Percentiles rank a stretch among this genome's conserved stretches.
These are phyloP conservation scores for Oxyura jamaicensis DNA, from an alignment of 2,113 vertebrate species.

Conservation along the genomic window DNA sequence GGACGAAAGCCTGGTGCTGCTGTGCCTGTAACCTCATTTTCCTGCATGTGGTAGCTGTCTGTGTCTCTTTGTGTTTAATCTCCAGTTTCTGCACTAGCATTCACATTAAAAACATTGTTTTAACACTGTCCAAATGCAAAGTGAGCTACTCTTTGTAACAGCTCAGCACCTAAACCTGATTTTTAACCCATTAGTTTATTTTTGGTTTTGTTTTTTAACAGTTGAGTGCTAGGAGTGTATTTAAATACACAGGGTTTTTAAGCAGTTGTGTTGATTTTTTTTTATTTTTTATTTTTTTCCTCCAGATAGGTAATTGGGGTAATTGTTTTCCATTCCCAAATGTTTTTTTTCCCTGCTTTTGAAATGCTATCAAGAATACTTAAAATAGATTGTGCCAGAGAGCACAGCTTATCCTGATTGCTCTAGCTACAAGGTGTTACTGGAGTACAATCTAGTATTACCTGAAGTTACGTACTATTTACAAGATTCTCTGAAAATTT, in stretches of 20 bases:
- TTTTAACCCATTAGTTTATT: slow-evolving; percentile 28
- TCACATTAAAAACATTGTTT: slow-evolving; percentile 70
- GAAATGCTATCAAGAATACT: slow-evolving; percentile 48
- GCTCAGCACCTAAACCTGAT: slow-evolving; percentile 66
- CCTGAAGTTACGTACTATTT: background rate
- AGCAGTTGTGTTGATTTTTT: background rate
- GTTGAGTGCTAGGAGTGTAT: background rate
- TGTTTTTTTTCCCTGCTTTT: slow-evolving; percentile 65
- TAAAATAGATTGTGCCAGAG: background rate
- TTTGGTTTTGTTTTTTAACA: slow-evolving; percentile 1
- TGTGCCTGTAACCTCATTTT: slow-evolving; percentile 85
- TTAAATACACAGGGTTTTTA: background rate
- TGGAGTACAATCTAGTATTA: slow-evolving; percentile 21
- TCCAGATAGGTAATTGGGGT: background rate
- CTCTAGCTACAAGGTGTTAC: slow-evolving; percentile 23
- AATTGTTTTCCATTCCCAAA: slow-evolving; percentile 47
- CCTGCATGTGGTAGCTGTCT: slow-evolving; percentile 85
- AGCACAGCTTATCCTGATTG: slow-evolving; percentile 8
- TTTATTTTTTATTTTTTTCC: background rate
- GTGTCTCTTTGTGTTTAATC: slow-evolving; percentile 83
- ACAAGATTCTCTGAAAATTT: slow-evolving; percentile 2
- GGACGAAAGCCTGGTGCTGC: slow-evolving; percentile 87
- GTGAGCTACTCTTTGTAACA: slow-evolving; percentile 74
- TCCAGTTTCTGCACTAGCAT: slow-evolving; percentile 78
- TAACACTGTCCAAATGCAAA: slow-evolving; percentile 76